Evolutionary conservation across 2,113 vertebrate genomes (phyloP), one percentile per base, ranked within the genome.

Genomic region (Condylura cristata): DNA sequence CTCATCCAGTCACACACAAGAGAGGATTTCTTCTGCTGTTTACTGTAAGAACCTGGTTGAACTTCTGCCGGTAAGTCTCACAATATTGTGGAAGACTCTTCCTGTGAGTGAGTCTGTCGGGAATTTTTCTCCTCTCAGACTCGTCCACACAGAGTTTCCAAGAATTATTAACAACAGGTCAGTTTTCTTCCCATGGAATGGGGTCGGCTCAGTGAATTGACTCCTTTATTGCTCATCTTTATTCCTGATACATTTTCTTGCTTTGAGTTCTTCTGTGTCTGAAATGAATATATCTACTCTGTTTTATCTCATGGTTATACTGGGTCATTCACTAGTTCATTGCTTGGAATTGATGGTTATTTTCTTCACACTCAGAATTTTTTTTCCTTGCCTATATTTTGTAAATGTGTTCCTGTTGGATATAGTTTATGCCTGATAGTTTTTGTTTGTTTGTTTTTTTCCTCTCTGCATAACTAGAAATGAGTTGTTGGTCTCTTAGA

Each of bases 161-260:
- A 4, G 2, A 2, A 34, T 53, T 44, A 53, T 6, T 8, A 30
- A 11, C 16, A 48, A 8, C 22, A 4, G 24, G 24, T 2, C 0
- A 2, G 9, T 4, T n/a, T 48, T 48, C 37, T 46, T 18, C 12
- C 2, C 8, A 24, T 12, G 6, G 48, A 6, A 1, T 18, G 0
- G 37, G n/a, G n/a, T n/a, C n/a, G n/a, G n/a, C n/a, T n/a, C n/a
- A n/a, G n/a, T n/a, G n/a, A n/a, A n/a, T n/a, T n/a, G n/a, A n/a
- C n/a, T n/a, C n/a, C n/a, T n/a, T n/a, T n/a, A n/a, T n/a, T n/a
- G n/a, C n/a, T n/a, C n/a, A n/a, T n/a, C n/a, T n/a, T n/a, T n/a
- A n/a, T n/a, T n/a, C n/a, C n/a, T n/a, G n/a, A n/a, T n/a, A n/a
- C n/a, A n/a, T n/a, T n/a, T n/a, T n/a, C n/a, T n/a, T n/a, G n/a